Base-by-base conservation (phyloP, 2,113 vertebrate species). In the Synchiropus splendidus region DNA sequence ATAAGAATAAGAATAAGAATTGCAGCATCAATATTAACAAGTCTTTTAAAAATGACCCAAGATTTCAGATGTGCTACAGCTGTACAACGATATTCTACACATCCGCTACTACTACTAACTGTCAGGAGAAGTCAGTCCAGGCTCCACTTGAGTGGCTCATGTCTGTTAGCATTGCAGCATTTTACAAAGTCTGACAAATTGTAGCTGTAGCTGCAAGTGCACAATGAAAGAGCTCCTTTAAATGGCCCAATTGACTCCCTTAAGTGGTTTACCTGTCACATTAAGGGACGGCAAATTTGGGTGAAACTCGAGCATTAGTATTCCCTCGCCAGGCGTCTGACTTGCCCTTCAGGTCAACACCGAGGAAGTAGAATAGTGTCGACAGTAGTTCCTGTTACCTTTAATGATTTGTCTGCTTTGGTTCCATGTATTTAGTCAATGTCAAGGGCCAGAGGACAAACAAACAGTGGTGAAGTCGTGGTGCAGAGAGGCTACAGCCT, bases 381-480 rank as follows among this genome's bases (percentile, higher is more conserved):
- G 39, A 56, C 54, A 50, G 37, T 39, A 58, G 36, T 33, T 49
- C 42, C 65, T 50, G 17, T 12, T 30, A 16, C 18, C 34, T 58
- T 47, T 59, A 37, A 57, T 70, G n/a, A 44, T 41, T 35, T 9
- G 31, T n/a, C 37, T 37, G 31, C 12, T 58, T 54, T 18, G 14
- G 11, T 36, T 71, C 51, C 64, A 55, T 75, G 72, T 69, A 59
- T 48, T 59, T 39, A 51, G 56, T 45, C 52, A 47, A 39, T 61
- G 67, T 58, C 67, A 74, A 82, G 74, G 64, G 69, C 75, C 61
- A 59, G 47, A 68, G 64, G 54, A 67, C 53, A 65, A 60, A 60
- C 49, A 63, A 54, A 48, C 46, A 36, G 16, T 49, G n/a, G 41
- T 54, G 32, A 15, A 47, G 58, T 48, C 1, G 10, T 4, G 52